Evolutionary conservation across 2,797 vertebrate genomes (phyloP).

Genomic region (Muscicapa comitata): DNA sequence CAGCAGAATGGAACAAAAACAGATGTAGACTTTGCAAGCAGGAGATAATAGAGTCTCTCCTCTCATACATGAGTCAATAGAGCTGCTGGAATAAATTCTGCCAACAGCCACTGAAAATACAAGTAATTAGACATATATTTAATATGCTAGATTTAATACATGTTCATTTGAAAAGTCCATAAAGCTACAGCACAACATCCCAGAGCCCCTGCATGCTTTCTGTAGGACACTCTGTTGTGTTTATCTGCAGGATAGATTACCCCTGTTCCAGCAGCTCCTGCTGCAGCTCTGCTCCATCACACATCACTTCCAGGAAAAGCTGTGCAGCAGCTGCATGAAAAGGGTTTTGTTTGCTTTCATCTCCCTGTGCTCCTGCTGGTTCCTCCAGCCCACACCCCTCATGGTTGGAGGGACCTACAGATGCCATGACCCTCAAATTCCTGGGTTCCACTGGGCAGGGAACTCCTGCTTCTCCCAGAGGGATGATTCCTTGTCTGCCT

Average conservation of each 20-base stretch:
- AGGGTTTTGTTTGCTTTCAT: not conserved
- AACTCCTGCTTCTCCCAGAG: not conserved
- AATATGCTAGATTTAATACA: slow-evolving; percentile 49
- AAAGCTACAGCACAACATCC: not conserved
- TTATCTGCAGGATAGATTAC: not conserved
- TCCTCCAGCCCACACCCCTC: not conserved
- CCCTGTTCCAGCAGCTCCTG: not conserved
- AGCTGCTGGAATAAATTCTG: slow-evolving; percentile 35
- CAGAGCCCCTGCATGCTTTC: not conserved
- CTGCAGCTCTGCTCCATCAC: not conserved
- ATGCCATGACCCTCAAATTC: not conserved
- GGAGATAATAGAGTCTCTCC: not conserved
- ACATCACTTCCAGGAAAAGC: not conserved
- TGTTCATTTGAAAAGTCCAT: not conserved
- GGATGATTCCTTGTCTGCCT: not conserved
- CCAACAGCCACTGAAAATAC: slow-evolving; percentile 8
- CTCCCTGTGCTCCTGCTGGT: not conserved
- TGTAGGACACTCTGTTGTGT: not conserved
- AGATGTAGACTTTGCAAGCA: slow-evolving; percentile 58
- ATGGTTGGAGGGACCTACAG: not conserved
- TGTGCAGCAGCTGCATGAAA: not conserved
- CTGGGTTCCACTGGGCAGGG: not conserved
- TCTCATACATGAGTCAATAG: slow-evolving; percentile 42
- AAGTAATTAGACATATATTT: slow-evolving; percentile 57
- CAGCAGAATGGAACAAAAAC: slow-evolving; percentile 62